Conservation (phyloP, 2,888 invertebrate species). For the Drosophila mimetica region DNA sequence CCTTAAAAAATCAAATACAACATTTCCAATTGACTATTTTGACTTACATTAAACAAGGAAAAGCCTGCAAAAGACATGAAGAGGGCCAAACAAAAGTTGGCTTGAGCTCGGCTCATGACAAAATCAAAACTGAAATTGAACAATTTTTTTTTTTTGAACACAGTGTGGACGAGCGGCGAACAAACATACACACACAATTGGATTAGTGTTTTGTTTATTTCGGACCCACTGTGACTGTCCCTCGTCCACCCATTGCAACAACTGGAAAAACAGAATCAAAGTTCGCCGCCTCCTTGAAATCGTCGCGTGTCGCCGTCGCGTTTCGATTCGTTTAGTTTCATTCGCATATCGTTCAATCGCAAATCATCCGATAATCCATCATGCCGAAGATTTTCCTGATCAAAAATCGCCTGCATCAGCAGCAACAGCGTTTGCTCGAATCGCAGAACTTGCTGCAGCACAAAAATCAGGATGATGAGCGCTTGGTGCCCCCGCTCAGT, state of each 20-base stretch:
- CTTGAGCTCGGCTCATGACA: constrained; percentile 65
- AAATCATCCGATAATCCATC: constrained; percentile 51
- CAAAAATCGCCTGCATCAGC: constrained; percentile 95
- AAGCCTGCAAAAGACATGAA: constrained; percentile 49
- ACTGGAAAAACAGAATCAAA: background rate
- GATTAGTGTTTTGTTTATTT: constrained; percentile 81
- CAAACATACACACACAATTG: constrained; percentile 77
- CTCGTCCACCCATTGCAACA: constrained; percentile 16
- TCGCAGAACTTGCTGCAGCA: constrained; percentile 91
- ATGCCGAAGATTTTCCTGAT: constrained; percentile 98
- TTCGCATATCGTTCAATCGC: constrained; percentile 20
- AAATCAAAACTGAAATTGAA: constrained; percentile 30
- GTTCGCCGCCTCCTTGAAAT: constrained; percentile 11
- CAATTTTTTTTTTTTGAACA: constrained; percentile 39
- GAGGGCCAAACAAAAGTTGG: constrained; percentile 69
- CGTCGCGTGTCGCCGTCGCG: constrained; percentile 36
- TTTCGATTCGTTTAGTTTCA: constrained; percentile 2
- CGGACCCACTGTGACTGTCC: constrained; percentile 28
- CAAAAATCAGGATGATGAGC: constrained; percentile 87
- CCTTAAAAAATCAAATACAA: background rate
- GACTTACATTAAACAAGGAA: background rate
- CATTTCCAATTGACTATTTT: constrained; percentile 1
- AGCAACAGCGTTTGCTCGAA: constrained; percentile 93
- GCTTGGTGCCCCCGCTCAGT: constrained; percentile 86
- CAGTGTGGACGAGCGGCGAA: constrained; percentile 44